These are phyloP conservation scores for Rotaria macrura DNA, from an alignment of 2,888 invertebrate species.

Conservation along the genomic window DNA sequence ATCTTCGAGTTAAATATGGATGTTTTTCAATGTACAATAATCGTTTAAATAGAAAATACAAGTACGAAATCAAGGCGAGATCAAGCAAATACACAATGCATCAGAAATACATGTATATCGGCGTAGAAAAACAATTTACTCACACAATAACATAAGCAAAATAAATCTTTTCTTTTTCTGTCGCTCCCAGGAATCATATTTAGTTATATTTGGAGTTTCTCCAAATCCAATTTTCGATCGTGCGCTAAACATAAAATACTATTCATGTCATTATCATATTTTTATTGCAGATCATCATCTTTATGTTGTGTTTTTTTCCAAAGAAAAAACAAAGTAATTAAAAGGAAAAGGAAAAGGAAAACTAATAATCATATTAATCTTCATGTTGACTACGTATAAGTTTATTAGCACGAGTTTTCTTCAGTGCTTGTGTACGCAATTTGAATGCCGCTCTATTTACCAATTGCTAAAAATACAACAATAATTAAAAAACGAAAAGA, in stretches of 20 bases:
- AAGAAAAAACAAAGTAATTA: background rate
- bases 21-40: background rate
- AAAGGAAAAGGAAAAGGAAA: background rate
- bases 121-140: background rate
- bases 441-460: conserved; percentile 6
- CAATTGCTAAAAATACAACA: background rate
- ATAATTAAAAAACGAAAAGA: too few species aligned
- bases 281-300: background rate
- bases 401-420: conserved; percentile 4
- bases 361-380: background rate
- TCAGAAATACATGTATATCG: background rate
- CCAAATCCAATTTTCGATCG: background rate
- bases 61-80: background rate
- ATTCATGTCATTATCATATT: background rate
- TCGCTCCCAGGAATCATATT: too few species aligned
- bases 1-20: background rate
- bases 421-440: background rate
- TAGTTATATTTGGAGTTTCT: too few species aligned
- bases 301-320: background rate
- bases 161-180: background rate
- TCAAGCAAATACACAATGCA: background rate
- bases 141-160: background rate
- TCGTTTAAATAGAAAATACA: background rate
- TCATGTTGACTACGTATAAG: background rate
- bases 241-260: background rate